Evolutionary conservation across 2,888 invertebrate species (phyloP), one percentile per base, ranked within the genome.

Genomic region (Blera fallax): DNA sequence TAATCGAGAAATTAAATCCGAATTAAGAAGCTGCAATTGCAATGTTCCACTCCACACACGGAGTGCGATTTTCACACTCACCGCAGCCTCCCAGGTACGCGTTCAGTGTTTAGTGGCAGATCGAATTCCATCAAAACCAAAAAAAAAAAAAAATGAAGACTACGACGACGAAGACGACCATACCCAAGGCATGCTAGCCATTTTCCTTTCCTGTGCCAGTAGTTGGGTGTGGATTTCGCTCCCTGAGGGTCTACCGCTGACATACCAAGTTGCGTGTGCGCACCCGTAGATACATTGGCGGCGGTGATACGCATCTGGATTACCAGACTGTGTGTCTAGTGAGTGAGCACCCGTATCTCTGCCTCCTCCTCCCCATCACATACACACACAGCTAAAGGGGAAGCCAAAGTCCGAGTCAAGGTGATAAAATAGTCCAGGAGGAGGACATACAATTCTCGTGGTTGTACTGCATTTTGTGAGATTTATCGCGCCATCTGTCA

Each of bases 401-500:
- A 74, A 56, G 65, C 65, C 62, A 72, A 77, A 81, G 67, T 45
- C 65, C 43, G 67, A 76, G 34, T 64, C 85, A 81, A 81, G 81
- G 85, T 81, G 52, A 81, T 81, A 54, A 67, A 76, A 76, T 60
- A 37, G 64, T 48, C 62, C 40, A 67, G 72, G 54, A 70, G 64
- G 72, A 79, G 45, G 62, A 32, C 70, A 64, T 14, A 56, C 40
- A 48, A 43, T 37, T 80, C 43, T 58, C 16, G 67, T 65, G 69
- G 79, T 83, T 69, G 62, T 52, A 62, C 45, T 40, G 21, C 56
- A 18, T 48, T 58, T 50, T 37, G 27, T 29, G 18, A 73, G 82
- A 87, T 87, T 87, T 87, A 87, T 87, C 87, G 77, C 72, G 24
- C 67, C 73, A 87, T 87, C 87, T 87, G 87, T 78, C 82, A 87